Evolutionary conservation across 2,888 invertebrate species (phyloP).

Genomic region (Drosophila eohydei): DNA sequence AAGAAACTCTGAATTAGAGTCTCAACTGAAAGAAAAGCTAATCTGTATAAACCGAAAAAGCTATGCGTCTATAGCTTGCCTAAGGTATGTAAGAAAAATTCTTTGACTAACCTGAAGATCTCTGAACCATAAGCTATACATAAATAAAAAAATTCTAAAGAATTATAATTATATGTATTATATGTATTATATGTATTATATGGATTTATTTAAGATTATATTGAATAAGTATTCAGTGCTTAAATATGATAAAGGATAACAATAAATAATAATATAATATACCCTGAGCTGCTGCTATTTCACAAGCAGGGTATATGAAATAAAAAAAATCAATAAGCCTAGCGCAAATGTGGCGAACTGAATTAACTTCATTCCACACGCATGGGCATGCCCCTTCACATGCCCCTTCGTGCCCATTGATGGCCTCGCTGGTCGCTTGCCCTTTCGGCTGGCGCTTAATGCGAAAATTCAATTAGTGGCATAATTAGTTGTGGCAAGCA

Average conservation of each 20-base stretch:
- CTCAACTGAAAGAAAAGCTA: too few species aligned
- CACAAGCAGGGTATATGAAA: slow-evolving; percentile 31
- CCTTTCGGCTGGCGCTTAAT: slow-evolving; percentile 69
- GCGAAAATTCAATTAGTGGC: slow-evolving; percentile 83
- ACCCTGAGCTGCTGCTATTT: background rate
- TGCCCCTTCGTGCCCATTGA: background rate
- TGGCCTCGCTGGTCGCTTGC: slow-evolving; percentile 26
- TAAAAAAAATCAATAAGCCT: slow-evolving; percentile 66
- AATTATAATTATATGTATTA: background rate
- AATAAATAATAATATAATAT: background rate
- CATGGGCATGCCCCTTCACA: slow-evolving; percentile 32
- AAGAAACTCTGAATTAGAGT: background rate
- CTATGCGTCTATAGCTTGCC: too few species aligned
- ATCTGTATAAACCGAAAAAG: too few species aligned
- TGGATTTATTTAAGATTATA: background rate
- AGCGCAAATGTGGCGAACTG: slow-evolving; percentile 56
- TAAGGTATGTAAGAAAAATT: too few species aligned
- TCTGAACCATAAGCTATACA: background rate
- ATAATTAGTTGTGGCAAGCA: slow-evolving; percentile 83
- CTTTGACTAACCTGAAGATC: background rate
- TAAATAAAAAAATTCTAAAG: background rate
- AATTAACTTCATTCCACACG: slow-evolving; percentile 71
- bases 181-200: too few species aligned
- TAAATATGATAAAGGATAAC: too few species aligned
- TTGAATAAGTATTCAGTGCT: background rate